A percentile compares a stretch with the other conserved stretches of the same genome.
Evolutionary conservation across 2,888 invertebrate species (phyloP).

Genomic region (Hanleya hanleyi): DNA sequence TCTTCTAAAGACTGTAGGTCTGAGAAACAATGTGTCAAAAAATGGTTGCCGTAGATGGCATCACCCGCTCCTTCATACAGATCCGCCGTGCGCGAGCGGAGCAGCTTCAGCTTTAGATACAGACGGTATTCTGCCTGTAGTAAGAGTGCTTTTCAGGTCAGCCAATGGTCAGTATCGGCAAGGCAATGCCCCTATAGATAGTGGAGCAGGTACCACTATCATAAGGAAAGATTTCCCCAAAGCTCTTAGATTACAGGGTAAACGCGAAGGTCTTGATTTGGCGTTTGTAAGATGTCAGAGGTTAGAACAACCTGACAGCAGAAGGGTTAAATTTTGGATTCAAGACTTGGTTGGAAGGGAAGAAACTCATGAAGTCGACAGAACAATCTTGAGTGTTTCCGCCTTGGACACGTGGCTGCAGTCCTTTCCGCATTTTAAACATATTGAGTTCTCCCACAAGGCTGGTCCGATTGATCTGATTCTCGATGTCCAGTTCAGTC

Average conservation of each 20-base stretch:
- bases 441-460: background rate
- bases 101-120: slow-evolving; percentile 2
- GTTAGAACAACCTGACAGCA: background rate
- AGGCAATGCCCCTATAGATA: slow-evolving; percentile 17
- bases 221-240: slow-evolving; percentile 23
- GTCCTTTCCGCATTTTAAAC: background rate
- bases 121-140: slow-evolving; percentile 10
- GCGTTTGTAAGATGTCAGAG: background rate
- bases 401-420: background rate
- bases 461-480: background rate
- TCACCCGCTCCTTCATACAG: slow-evolving; percentile 12
- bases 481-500: background rate
- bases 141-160: slow-evolving; percentile 14
- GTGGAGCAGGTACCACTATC: slow-evolving; percentile 19
- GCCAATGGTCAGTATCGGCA: slow-evolving; percentile 8
- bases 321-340: background rate
- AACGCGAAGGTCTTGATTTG: slow-evolving; percentile 10
- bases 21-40: background rate
- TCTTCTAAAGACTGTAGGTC: background rate
- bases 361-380: background rate
- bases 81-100: slow-evolving; percentile 3
- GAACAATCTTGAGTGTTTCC: background rate
- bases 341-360: background rate
- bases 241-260: slow-evolving; percentile 13
- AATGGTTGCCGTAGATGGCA: slow-evolving; percentile 9